Base-by-base conservation (phyloP, 2,888 invertebrate genomes). In the Clistopyga incitator region DNA sequence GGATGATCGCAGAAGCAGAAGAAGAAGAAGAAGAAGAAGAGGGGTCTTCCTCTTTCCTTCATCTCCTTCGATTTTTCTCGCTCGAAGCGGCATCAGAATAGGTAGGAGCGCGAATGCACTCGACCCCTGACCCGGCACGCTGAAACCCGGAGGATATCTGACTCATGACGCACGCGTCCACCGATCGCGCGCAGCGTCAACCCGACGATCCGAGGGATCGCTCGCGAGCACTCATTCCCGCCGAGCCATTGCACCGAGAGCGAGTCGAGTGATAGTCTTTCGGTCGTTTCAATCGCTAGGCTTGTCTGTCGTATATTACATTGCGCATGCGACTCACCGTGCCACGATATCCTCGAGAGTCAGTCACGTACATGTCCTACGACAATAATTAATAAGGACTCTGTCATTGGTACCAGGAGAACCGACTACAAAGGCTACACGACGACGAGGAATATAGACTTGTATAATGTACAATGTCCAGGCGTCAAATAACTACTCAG, bases 41-140 rank as follows among this genome's bases (percentile, higher is more conserved):
- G n/a, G n/a, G n/a, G n/a, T n/a, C n/a, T 18, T 34, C 61, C 64
- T 56, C 75, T 59, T 72, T n/a, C n/a, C 64, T 50, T 50, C 77
- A 34, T 42, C 52, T 68, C 42, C 52, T 78, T 47, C 74, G 38
- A 42, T 65, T 79, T 71, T 61, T 15, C 61, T 50, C 50, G 50
- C 47, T 38, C 38, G 59, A 67, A 80, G 65, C 50, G 54, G 74
- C 52, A 78, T 64, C 34, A 52, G 25, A 56, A 74, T 80, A 64
- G 88, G 89, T 88, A 89, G 89, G 88, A 91, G 91, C 90, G 89
- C 85, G 80, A 89, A 91, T 90, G 91, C 90, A 90, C 86, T 81
- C 88, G 91, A 92, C 92, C 92, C 86, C 75, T 90, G 92, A 92
- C 92, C 92, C 89, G 89, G 92, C 92, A 92, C 92, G 92, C 90